These are phyloP conservation scores for Labrus mixtus DNA, from an alignment of 2,113 vertebrate genomes.

Conservation along the genomic window DNA sequence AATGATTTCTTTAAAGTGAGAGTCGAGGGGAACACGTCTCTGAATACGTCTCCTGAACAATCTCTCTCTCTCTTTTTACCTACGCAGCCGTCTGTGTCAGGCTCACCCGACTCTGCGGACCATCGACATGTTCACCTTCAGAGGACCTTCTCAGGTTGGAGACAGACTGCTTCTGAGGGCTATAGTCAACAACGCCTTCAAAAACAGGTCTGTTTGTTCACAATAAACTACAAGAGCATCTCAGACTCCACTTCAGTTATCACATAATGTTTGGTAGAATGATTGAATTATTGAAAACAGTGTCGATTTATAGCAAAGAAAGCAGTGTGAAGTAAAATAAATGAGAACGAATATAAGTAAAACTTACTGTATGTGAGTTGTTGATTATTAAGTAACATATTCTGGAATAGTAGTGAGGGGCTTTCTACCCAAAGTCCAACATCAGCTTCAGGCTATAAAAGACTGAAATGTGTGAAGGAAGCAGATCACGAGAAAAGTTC, in stretches of 20 bases:
- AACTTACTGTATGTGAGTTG: no score
- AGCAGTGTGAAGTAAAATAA: no score
- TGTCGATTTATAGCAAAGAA: no score
- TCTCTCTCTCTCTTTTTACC: background rate
- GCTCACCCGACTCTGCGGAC: slow-evolving; percentile 89
- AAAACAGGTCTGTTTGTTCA: slow-evolving; percentile 83
- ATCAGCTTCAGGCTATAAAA: no score
- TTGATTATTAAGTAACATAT: no score
- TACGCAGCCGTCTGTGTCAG: slow-evolving; percentile 88
- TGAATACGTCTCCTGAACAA: no score
- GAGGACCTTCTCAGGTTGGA: slow-evolving; percentile 92
- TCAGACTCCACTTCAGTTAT: background rate
- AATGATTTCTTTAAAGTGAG: no score
- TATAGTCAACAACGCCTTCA: slow-evolving; percentile 95
- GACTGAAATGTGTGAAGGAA: background rate
- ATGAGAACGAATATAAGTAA: no score
- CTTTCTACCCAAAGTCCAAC: no score
- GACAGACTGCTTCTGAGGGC: slow-evolving; percentile 92
- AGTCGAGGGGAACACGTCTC: background rate
- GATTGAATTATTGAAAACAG: no score
- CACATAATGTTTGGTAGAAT: no score
- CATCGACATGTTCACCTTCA: slow-evolving; percentile 98
- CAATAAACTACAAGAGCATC: background rate
- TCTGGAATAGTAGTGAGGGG: background rate
- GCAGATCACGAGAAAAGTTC: background rate